Conservation (phyloP, 1,140 invertebrate genomes). For the Drosophila albomicans region DNA sequence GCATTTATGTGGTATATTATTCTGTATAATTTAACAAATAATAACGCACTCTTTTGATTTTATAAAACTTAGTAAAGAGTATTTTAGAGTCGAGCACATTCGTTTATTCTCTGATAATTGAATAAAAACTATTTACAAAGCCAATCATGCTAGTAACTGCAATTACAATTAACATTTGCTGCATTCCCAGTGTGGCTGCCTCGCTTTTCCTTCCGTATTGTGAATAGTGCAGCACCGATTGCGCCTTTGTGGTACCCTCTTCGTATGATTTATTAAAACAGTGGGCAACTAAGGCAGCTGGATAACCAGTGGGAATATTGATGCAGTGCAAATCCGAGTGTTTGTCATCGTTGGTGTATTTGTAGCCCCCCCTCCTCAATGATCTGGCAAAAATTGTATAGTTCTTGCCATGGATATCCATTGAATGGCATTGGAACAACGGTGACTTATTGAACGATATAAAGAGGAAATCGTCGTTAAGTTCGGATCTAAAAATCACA, state of each 20-base stretch:
- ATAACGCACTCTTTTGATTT: no score
- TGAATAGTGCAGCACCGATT: slow-evolving; percentile 8
- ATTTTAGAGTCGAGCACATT: no score
- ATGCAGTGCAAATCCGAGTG: slow-evolving; percentile 23
- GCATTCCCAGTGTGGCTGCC: neutral
- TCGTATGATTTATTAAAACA: neutral
- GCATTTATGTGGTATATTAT: no score
- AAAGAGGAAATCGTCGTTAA: neutral
- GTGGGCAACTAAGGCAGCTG: neutral
- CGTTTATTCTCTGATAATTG: neutral
- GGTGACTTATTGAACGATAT: slow-evolving; percentile 15
- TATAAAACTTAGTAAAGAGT: no score
- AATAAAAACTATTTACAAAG: neutral
- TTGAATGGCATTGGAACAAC: neutral
- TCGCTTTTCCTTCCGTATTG: neutral
- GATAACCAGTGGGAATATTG: neutral
- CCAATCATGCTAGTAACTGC: neutral
- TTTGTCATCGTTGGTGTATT: neutral
- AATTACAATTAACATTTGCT: neutral
- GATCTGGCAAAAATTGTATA: neutral
- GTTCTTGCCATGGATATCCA: neutral
- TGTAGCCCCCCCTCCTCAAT: no score
- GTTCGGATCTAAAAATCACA: slow-evolving; percentile 8
- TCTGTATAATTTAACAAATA: no score
- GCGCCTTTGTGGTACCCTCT: neutral